Base-by-base conservation (phyloP, 2,797 vertebrate species). In the Natrix natrix region DNA sequence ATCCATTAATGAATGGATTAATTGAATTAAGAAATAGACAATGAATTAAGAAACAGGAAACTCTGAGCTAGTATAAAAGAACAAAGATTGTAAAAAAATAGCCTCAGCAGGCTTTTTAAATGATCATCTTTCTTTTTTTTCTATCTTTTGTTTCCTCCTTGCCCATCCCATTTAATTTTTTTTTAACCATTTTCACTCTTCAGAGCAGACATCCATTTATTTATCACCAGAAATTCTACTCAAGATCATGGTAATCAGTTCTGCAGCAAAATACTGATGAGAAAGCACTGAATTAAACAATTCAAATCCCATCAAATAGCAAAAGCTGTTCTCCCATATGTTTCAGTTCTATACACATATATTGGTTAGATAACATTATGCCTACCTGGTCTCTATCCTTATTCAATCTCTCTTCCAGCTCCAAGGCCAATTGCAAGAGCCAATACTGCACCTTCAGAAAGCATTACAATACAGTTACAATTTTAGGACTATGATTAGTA, bases 401-500 rank as follows among this genome's bases (percentile, higher is more conserved):
- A 90, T 94, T 98, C 93, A 99, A 97, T 94, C 99, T 98, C 94
- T 99, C 99, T 95, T 99, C 99, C 96, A 99, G 97, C 97, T 99
- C 99, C 74, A 98, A 98, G n/a, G 99, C 98, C 96, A 99, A 95
- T 61, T 99, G 99, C 96, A 99, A 95, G 57, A 99, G 98, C 99
- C 99, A 99, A 95, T 99, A 97, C 56, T 98, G 98, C 24, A 99
- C 98, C 99, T 99, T 97, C 89, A 96, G 78, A 93, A 90, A 93
- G 61, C 3, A 96, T 91, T 43, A 91, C 12, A 90, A n/a, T 0
- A 13, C 10, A 37, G 88, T 94, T 88, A 92, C 78, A 93, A 20
- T 78, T 7, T 37, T 86, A 60, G 32, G 14, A 89, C 43, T n/a
- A 4, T 52, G 11, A 7, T 69, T n/a, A 69, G 12, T 57, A 17